Evolutionary conservation across 35 echinoderm and acorn worm genomes (phyloP), one percentile per base, ranked within the genome.

Genomic region (Patiria miniata): DNA sequence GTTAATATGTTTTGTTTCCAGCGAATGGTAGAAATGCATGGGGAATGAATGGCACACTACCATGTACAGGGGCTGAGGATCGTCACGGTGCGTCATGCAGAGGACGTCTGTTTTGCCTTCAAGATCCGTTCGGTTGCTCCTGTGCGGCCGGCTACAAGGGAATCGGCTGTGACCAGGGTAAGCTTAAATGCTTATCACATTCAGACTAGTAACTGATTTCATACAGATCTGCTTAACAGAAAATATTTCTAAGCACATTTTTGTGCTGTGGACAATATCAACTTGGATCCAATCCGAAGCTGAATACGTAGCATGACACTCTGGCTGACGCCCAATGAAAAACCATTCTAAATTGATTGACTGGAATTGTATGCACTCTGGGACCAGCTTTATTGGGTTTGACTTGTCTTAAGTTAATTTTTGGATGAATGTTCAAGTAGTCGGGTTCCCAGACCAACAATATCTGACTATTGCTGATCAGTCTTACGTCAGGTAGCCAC

Each of bases 91-190:
- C 40, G 33, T 79, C 39, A 8, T 95, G 93, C 73, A 26, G n/a
- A 22, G 86, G 86, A 1, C 50, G 17, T 10, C 89, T 88, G 18
- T 89, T 95, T 68, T 95, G 93, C 36, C 85, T 95, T 23, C 86
- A 85, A 78, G 89, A 95, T 65, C 93, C 93, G 26, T 88, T 88
- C 21, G 93, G 93, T 21, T 95, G 93, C 68, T 38, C 61, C 14
- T 91, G 93, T 79, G 89, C 79, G 22, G 68, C 89, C 28, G 89
- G 93, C 7, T 95, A 60, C 42, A 85, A 16, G 81, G 85, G 76
- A 37, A 69, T 85, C 37, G 37, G 88, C 39, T 95, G 93, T 54
- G 40, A 16, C 37, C 61, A 77, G 80, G 80, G 93, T 95, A 78
- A 33, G 77, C 7, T 36, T 17, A 18, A 85, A 5, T 28, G 14